Evolutionary conservation across 2,888 invertebrate genomes (phyloP).

Genomic region (Ophioninae sp.): DNA sequence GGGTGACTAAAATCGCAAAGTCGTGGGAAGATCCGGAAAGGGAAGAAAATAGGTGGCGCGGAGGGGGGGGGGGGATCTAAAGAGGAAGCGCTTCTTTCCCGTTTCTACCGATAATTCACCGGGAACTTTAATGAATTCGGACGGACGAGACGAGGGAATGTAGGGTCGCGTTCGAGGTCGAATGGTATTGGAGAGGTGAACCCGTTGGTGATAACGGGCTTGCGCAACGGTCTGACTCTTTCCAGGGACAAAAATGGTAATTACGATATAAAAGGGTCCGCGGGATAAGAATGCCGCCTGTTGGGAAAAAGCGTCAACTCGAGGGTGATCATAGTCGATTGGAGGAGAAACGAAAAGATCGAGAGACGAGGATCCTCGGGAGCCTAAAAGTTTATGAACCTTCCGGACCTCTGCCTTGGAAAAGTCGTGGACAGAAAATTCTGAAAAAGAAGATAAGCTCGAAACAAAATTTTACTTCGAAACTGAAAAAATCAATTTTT

Average conservation of each 20-base stretch:
- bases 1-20: constrained; percentile 1
- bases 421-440: constrained; percentile 44
- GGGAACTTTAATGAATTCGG: constrained; percentile 78
- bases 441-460: constrained; percentile 20
- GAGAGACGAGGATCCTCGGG: constrained; percentile 51
- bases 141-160: constrained; percentile 67
- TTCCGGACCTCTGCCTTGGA: constrained; percentile 41
- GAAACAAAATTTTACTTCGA: too few relatives aligned
- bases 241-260: constrained; percentile 78
- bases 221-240: constrained; percentile 38
- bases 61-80: constrained; percentile 35
- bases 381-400: constrained; percentile 60
- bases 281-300: constrained; percentile 71
- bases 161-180: constrained; percentile 52
- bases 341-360: constrained; percentile 30
- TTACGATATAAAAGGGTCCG: constrained; percentile 77
- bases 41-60: constrained; percentile 20
- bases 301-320: constrained; percentile 47
- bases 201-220: constrained; percentile 14
- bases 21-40: neutral
- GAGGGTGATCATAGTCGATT: constrained; percentile 21
- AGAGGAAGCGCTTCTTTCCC: constrained; percentile 32
- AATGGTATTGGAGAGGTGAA: constrained; percentile 20
- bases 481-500: too few relatives aligned
- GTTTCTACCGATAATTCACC: constrained; percentile 71